Base-by-base conservation (phyloP, 2,888 invertebrate species). In the Rambutsinella grinnellia region DNA sequence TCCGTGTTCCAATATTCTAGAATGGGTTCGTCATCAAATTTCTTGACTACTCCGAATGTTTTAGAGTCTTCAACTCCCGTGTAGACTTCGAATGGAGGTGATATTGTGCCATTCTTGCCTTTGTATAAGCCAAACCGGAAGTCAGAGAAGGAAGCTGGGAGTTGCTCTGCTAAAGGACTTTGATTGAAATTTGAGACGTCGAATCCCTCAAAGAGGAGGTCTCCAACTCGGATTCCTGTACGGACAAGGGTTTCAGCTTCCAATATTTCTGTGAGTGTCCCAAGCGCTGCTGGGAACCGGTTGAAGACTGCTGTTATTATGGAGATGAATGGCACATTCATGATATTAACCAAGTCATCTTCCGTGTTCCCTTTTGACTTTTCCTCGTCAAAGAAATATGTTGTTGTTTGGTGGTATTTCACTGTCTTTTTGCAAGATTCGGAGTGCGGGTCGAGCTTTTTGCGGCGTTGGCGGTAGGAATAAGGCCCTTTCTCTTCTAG, bases 401-500 rank as follows among this genome's bases (percentile, higher is more conserved):
- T 47, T 19, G 69, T 36, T 23, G 47, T 56, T 3, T 70, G 68
- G 6, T 56, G 26, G 58, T 72, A 80, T 15, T 19, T 15, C 10
- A 80, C 49, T 1, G 78, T 76, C 27, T 65, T 72, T 49, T 76
- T 78, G 36, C 76, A 69, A 5, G 21, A 15, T 56, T 70, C 27
- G 13, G 28, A 28, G 21, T 60, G 36, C 21, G 76, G 46, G 6
- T 56, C 51, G 8, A 61, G 36, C 53, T 75, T 79, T 8, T 17
- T 51, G n/a, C 75, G 65, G 46, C 67, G 61, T 60, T 78, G 69
- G n/a, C n/a, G 68, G 49, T 80, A 80, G 28, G 76, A 78, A 47
- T 78, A 80, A n/a, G 80, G 80, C 8, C 80, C 80, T 6, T 78
- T 27, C 60, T 80, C 69, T 26, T 78, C 44, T 2, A 80, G 26